Conservation (phyloP, 2,797 vertebrate species). For the Microctenopoma steveboyesi region DNA sequence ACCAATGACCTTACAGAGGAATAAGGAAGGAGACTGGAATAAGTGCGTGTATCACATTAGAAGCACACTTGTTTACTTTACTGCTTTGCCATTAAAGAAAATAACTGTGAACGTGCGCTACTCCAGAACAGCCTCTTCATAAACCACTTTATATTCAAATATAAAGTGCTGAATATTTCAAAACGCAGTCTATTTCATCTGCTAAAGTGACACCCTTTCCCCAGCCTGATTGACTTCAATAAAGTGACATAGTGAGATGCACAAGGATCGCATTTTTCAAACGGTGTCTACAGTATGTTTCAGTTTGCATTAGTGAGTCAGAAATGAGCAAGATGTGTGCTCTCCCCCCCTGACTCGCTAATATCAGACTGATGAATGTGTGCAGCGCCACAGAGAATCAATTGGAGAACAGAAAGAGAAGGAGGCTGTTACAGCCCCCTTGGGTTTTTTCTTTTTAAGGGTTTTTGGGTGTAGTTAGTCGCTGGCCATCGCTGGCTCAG, state of each 20-base stretch:
- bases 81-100: neutral
- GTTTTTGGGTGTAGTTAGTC: slow-evolving; percentile 4
- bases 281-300: slow-evolving; percentile 1
- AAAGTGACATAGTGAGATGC: slow-evolving; percentile 18
- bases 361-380: slow-evolving; percentile 29
- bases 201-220: slow-evolving; percentile 4
- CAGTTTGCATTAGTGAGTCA: slow-evolving; percentile 2
- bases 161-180: slow-evolving; percentile 1
- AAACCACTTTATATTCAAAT: neutral
- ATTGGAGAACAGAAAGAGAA: slow-evolving; percentile 5
- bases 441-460: neutral
- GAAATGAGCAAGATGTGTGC: slow-evolving; percentile 29
- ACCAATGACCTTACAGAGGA: slow-evolving; percentile 43
- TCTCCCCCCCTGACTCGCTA: slow-evolving; percentile 10
- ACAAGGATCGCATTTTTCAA: neutral
- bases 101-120: neutral
- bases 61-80: slow-evolving; percentile 8
- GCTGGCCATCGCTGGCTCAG: neutral
- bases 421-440: slow-evolving; percentile 11
- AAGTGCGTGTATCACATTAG: neutral
- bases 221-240: slow-evolving; percentile 22
- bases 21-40: neutral
- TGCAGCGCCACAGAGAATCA: slow-evolving; percentile 13
- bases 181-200: slow-evolving; percentile 4
- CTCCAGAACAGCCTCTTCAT: neutral